Evolutionary conservation across 1,140 invertebrate species (phyloP).

Genomic region (Apis florea): DNA sequence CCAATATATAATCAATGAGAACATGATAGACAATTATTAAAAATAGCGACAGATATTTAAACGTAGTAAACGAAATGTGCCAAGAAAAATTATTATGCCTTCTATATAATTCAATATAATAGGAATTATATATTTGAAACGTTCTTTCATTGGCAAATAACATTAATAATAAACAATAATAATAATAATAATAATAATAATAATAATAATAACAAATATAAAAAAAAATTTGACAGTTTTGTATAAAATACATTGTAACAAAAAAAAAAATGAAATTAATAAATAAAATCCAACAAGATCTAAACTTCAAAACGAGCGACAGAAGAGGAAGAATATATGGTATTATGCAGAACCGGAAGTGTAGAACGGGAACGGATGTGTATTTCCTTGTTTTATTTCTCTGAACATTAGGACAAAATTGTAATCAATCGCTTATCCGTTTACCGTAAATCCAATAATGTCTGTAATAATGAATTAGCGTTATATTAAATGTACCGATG

Average conservation of each 20-base stretch:
- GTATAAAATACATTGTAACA: not conserved
- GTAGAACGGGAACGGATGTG: constrained; percentile 41
- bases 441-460: constrained; percentile 63
- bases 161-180: too few species aligned
- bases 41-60: not conserved
- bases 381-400: constrained; percentile 65
- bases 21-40: not conserved
- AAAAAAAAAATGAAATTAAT: too few species aligned
- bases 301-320: not conserved
- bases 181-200: not conserved
- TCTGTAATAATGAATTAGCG: constrained; percentile 63
- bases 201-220: not conserved
- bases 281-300: not conserved
- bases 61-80: not conserved
- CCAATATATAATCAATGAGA: not conserved
- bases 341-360: constrained; percentile 20
- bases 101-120: not conserved
- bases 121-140: not conserved
- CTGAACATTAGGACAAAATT: constrained; percentile 65
- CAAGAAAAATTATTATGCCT: not conserved
- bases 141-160: too few species aligned
- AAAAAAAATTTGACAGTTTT: not conserved
- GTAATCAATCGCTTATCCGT: constrained; percentile 62
- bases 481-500: constrained; percentile 63
- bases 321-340: constrained; percentile 9